Conservation (phyloP, 2,888 invertebrate species). For the Arge pagana region DNA sequence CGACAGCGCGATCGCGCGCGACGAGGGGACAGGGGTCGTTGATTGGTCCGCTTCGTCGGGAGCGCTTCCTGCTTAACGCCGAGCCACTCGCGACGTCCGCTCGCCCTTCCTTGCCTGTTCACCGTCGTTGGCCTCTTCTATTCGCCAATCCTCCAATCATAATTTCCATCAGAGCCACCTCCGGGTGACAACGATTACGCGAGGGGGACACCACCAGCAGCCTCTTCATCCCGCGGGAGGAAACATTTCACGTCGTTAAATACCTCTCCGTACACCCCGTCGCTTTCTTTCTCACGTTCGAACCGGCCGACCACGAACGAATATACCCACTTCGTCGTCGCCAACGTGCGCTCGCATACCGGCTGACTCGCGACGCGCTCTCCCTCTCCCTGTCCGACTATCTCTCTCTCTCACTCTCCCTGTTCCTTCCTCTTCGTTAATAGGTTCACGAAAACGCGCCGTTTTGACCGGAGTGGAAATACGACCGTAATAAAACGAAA, state of each 20-base stretch:
- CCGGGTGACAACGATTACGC: slow-evolving; percentile 55
- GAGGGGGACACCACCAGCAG: slow-evolving; percentile 21
- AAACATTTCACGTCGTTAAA: slow-evolving; percentile 12
- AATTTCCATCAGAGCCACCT: slow-evolving; percentile 58
- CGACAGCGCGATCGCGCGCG: slow-evolving; percentile 28
- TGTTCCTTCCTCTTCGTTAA: too few relatives aligned
- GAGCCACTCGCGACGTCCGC: slow-evolving; percentile 48
- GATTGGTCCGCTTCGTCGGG: slow-evolving; percentile 64
- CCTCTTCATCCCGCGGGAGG: slow-evolving; percentile 27
- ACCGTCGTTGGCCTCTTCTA: slow-evolving; percentile 31
- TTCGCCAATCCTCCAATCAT: slow-evolving; percentile 55
- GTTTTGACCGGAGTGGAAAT: too few relatives aligned
- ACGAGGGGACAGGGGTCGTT: slow-evolving; percentile 45
- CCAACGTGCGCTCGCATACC: too few relatives aligned
- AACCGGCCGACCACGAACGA: too few relatives aligned
- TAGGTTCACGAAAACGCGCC: too few relatives aligned
- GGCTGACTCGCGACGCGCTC: too few relatives aligned
- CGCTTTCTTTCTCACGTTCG: too few relatives aligned
- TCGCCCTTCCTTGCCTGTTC: slow-evolving; percentile 30
- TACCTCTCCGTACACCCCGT: too few relatives aligned
- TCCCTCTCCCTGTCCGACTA: too few relatives aligned
- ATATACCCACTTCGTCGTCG: too few relatives aligned
- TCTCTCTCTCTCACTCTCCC: too few relatives aligned
- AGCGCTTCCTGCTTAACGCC: slow-evolving; percentile 62
- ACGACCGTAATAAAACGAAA: too few relatives aligned